Percentiles rank a stretch among this genome's conserved stretches.
phyloP scores from a whole-genome alignment of 2,888 invertebrate genomes.

The Thyatira batis region DNA sequence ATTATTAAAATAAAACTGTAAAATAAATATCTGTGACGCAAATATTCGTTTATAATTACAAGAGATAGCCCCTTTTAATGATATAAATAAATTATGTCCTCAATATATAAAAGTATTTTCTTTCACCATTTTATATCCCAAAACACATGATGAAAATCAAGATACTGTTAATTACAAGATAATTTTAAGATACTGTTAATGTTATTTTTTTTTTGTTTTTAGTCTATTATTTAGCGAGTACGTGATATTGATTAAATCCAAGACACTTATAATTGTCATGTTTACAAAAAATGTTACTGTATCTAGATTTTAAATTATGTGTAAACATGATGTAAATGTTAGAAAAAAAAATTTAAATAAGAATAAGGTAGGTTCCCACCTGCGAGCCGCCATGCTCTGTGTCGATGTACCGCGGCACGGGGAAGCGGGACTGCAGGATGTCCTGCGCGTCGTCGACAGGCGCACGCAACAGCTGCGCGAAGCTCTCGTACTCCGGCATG shows the following conservation, averaged over 20 bases:
- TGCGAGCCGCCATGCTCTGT: conserved; percentile 99
- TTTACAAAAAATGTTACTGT: too few species aligned
- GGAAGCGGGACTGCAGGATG: conserved; percentile 97
- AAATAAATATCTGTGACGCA: too few species aligned
- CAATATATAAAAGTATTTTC: background rate
- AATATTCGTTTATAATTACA: too few species aligned
- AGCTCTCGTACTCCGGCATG: conserved; percentile 98
- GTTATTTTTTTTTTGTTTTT: too few species aligned
- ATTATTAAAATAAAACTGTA: too few species aligned
- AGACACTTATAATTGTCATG: too few species aligned
- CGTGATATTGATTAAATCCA: too few species aligned
- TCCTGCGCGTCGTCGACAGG: conserved; percentile 99
- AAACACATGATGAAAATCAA: too few species aligned
- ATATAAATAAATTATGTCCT: background rate
- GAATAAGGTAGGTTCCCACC: conserved; percentile 31
- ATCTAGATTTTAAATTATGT: too few species aligned
- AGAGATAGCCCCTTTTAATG: background rate
- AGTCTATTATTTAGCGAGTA: too few species aligned
- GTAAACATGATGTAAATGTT: too few species aligned
- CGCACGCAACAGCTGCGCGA: conserved; percentile 96
- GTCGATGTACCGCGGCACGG: conserved; percentile 99
- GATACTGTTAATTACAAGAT: too few species aligned
- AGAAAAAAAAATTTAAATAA: background rate
- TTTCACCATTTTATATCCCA: background rate
- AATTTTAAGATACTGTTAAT: background rate